Evolutionary conservation across 2,797 vertebrate genomes (phyloP).

Genomic region (Gallinago nigripennis): DNA sequence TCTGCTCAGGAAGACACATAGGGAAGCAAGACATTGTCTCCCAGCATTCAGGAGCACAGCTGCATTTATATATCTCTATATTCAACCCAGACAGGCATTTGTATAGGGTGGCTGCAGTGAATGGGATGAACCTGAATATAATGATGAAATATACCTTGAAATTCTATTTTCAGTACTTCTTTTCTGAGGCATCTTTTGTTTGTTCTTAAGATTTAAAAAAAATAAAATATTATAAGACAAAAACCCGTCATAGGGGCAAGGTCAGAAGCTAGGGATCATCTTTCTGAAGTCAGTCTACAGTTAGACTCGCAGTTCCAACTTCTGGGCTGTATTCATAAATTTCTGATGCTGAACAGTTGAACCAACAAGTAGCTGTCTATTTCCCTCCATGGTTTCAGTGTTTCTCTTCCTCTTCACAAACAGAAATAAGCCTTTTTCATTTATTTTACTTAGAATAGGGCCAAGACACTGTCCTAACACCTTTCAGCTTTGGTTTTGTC

Average conservation of each 20-base stretch:
- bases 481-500: neutral
- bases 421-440: neutral
- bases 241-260: neutral
- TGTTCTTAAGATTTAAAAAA: neutral
- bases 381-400: neutral
- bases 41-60: neutral
- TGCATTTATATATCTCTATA: neutral
- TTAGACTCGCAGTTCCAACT: neutral
- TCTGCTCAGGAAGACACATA: neutral
- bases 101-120: neutral
- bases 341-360: neutral
- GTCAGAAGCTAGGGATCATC: neutral
- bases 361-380: neutral
- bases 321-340: neutral
- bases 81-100: neutral
- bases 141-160: neutral
- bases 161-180: neutral
- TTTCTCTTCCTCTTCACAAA: neutral
- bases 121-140: neutral
- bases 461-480: neutral
- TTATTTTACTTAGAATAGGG: neutral
- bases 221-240: neutral
- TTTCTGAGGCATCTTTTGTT: neutral
- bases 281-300: neutral
- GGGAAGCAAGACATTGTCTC: neutral